Evolutionary conservation across 2,888 invertebrate species (phyloP).

Genomic region (Clanis bilineata): DNA sequence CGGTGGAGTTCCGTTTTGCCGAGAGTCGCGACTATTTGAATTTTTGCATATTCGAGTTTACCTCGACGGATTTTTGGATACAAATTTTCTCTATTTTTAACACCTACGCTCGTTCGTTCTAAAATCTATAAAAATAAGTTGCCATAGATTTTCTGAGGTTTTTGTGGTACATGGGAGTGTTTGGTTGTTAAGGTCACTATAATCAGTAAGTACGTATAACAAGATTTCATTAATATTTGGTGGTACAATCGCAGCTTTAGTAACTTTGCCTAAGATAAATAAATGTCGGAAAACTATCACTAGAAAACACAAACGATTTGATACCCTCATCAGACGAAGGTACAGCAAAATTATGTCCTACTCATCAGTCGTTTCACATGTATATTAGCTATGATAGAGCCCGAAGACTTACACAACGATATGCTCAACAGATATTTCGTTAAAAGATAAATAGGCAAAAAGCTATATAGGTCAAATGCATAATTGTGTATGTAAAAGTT

Average conservation of each 20-base stretch:
- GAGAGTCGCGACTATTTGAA: constrained; percentile 1
- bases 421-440: neutral
- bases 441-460: constrained; percentile 15
- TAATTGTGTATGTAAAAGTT: constrained; percentile 37
- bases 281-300: no score
- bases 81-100: constrained; percentile 1
- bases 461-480: constrained; percentile 31
- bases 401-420: neutral
- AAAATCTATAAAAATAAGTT: constrained; percentile 29
- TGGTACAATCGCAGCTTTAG: no score
- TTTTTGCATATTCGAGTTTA: constrained; percentile 14
- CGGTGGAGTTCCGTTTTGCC: constrained; percentile 9
- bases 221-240: no score
- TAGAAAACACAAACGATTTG: no score
- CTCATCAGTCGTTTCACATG: no score
- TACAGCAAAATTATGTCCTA: no score
- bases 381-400: no score
- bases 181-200: neutral
- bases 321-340: no score
- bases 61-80: neutral
- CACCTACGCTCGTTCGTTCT: neutral
- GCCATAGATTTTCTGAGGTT: constrained; percentile 13
- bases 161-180: neutral
- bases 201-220: neutral
- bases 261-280: no score